Conservation (phyloP, 2,888 invertebrate species). For the Imbricaverruca yamaguchii region DNA sequence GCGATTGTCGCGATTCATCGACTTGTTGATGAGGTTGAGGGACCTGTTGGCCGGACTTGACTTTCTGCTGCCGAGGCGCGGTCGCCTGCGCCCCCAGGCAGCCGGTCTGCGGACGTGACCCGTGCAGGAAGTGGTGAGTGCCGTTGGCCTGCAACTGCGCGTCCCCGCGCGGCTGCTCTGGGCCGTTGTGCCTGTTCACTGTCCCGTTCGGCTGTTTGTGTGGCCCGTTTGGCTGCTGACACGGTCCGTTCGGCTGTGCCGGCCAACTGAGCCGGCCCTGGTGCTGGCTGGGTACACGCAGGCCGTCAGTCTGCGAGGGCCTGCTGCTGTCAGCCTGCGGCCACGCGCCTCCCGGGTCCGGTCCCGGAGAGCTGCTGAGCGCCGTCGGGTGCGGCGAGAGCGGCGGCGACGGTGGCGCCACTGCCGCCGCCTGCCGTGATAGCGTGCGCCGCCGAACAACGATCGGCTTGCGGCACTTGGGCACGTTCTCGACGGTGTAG, state of each 20-base stretch:
- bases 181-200: too few relatives aligned
- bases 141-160: too few relatives aligned
- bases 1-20: too few relatives aligned
- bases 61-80: too few relatives aligned
- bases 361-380: background rate
- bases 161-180: too few relatives aligned
- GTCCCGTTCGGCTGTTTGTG: background rate
- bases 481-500: constrained; percentile 35
- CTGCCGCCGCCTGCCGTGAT: background rate
- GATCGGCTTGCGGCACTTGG: constrained; percentile 43
- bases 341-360: background rate
- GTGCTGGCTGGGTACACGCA: background rate
- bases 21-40: too few relatives aligned
- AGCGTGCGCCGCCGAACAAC: constrained; percentile 44
- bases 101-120: too few relatives aligned
- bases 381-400: background rate
- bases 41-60: too few relatives aligned
- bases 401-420: background rate
- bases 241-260: background rate
- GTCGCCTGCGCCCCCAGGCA: too few relatives aligned
- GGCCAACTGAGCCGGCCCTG: background rate
- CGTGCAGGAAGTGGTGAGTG: too few relatives aligned
- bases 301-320: background rate
- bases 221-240: background rate
- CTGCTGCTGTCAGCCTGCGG: background rate